Evolutionary conservation across 2,113 vertebrate species (phyloP), one percentile per base, ranked within the genome.

Genomic region (Lichenostomus cassidix): DNA sequence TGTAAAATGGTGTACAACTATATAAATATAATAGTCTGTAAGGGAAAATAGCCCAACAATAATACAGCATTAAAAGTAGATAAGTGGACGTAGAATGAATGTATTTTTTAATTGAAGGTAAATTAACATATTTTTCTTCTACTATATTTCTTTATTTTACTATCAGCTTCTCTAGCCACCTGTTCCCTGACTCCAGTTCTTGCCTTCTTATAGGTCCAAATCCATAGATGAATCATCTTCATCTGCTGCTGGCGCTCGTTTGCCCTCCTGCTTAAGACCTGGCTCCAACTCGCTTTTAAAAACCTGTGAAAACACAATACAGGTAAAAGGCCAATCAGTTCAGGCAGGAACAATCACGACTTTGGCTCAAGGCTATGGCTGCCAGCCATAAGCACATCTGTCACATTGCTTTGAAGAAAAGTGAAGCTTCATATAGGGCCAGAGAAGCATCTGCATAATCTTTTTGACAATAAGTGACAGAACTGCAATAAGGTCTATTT

Each of bases 391-490:
- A 90, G 37, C 77, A 85, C 81, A 89, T 87, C 77, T 96, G 86
- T 90, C 89, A 87, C 68, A 78, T 22, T 91, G 31, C 69, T 94
- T 89, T 91, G 91, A 93, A 94, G 83, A 85, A 87, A 94, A 80
- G 55, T 59, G 71, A 91, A 84, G 35, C 28, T 89, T 79, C 74
- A 60, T 93, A 89, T 76, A 95, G 24, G 89, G 50, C 39, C 55
- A 89, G 92, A 96, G 35, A 86, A 52, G 5, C 7, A 86, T 95
- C 95, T 94, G 52, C 82, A 83, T 94, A 95, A 96, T 88, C 67
- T 85, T 44, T 94, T 92, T 94, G 92, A 87, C 93, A 93, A 73
- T 60, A 93, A 93, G 52, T 89, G 80, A 70, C 55, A 80, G 63
- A 89, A 83, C 63, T 71, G 87, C 63, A 91, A 46, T 62, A 65